These are phyloP conservation scores for Caerostris darwini DNA, from an alignment of 1,140 invertebrate species.

Conservation along the genomic window DNA sequence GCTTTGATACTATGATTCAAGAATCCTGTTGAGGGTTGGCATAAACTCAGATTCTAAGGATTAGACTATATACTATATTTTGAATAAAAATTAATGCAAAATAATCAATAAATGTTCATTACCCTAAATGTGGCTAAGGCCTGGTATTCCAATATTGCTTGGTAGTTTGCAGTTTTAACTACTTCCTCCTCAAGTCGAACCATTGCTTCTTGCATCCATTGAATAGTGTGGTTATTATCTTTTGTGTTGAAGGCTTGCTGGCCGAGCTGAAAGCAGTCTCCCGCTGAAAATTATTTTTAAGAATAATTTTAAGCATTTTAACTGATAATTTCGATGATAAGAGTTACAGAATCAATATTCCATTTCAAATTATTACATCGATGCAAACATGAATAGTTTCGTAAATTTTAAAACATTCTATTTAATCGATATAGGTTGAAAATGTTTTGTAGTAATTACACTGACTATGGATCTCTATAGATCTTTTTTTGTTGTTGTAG, in stretches of 20 bases:
- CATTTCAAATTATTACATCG: neutral
- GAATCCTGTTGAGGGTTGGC: too few relatives aligned
- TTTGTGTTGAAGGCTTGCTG: slow-evolving; percentile 94
- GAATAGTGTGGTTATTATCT: slow-evolving; percentile 95
- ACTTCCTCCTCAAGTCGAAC: slow-evolving; percentile 85
- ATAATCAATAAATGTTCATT: slow-evolving; percentile 79
- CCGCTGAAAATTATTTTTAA: slow-evolving; percentile 83
- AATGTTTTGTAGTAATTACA: too few relatives aligned
- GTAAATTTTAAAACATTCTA: too few relatives aligned
- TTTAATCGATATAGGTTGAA: too few relatives aligned
- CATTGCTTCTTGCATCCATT: slow-evolving; percentile 97
- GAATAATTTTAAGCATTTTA: neutral
- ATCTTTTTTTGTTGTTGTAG: too few relatives aligned
- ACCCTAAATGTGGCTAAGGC: slow-evolving; percentile 96
- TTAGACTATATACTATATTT: too few relatives aligned
- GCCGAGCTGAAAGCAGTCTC: slow-evolving; percentile 98
- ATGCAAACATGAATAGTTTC: neutral
- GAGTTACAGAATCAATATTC: neutral
- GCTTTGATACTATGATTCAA: too few relatives aligned
- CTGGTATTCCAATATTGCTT: slow-evolving; percentile 96
- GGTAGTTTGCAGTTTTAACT: slow-evolving; percentile 85
- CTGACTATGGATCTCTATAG: too few relatives aligned
- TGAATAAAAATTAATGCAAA: too few relatives aligned
- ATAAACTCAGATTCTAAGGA: too few relatives aligned
- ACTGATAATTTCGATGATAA: neutral